A percentile compares a stretch with the other conserved stretches of the same genome.
These are phyloP conservation scores for Ophion slaviceki DNA, from an alignment of 2,888 invertebrate genomes.

Conservation along the genomic window DNA sequence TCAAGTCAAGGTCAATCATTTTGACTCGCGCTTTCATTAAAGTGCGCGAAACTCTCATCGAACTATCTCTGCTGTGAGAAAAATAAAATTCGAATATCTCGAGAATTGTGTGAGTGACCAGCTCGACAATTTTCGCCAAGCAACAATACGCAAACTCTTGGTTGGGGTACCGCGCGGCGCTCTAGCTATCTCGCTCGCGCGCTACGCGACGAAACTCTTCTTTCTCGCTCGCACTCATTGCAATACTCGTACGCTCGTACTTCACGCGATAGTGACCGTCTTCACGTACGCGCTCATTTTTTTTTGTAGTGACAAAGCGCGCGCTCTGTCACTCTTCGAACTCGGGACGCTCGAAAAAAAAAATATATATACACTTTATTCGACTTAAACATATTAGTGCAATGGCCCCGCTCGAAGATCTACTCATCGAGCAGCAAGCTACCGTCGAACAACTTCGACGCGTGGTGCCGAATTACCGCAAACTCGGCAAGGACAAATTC, in stretches of 20 bases:
- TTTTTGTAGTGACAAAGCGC: constrained; percentile 4
- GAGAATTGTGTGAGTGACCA: neutral
- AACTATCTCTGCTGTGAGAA: neutral
- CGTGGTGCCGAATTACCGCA: constrained; percentile 29
- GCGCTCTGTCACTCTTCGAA: neutral
- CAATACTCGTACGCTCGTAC: constrained; percentile 20
- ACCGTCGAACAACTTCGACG: constrained; percentile 17
- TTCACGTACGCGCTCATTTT: constrained; percentile 6
- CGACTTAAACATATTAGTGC: neutral
- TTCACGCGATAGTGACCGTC: constrained; percentile 3
- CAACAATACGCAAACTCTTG: neutral
- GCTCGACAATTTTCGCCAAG: constrained; percentile 9
- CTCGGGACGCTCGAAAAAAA: constrained; percentile 7
- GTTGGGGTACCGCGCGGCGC: neutral
- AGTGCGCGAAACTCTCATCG: constrained; percentile 15
- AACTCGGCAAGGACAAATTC: constrained; percentile 34
- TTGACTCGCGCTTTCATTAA: neutral
- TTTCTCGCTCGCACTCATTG: neutral
- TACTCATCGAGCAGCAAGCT: constrained; percentile 17
- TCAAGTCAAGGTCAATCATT: constrained; percentile 7
- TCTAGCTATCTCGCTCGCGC: constrained; percentile 17
- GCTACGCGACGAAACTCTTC: constrained; percentile 7
- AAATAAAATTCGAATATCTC: too few species aligned
- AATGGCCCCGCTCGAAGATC: constrained; percentile 14
- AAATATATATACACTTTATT: neutral